Percentiles rank a stretch among this genome's conserved stretches.
Conservation (phyloP, 2,797 vertebrate genomes). For the Steatocranus sp. region DNA sequence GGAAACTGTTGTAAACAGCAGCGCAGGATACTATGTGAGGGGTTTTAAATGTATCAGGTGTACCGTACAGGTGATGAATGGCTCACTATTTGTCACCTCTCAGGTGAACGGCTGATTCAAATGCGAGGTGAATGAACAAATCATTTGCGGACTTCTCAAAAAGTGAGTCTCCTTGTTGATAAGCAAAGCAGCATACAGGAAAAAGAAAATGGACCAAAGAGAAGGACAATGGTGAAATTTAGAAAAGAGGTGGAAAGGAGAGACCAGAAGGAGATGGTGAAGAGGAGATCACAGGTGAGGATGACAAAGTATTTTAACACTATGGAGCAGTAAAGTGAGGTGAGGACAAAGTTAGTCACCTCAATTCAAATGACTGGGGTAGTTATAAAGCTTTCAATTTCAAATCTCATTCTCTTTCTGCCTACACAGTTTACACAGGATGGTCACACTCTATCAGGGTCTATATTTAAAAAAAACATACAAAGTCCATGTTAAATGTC, state of each 20-base stretch:
- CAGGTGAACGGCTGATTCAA: slow-evolving; percentile 1
- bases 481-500: neutral
- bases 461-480: neutral
- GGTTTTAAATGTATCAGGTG: neutral
- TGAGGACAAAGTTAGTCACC: neutral
- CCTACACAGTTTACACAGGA: neutral
- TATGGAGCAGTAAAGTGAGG: neutral
- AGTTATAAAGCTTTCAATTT: neutral
- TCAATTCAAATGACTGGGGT: neutral
- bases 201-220: neutral
- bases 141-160: slow-evolving; percentile 47
- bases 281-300: neutral
- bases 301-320: neutral
- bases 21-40: neutral
- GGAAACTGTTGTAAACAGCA: neutral
- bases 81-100: neutral
- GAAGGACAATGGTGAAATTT: slow-evolving; percentile 54
- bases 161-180: slow-evolving; percentile 47
- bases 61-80: neutral
- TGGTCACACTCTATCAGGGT: neutral
- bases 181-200: neutral
- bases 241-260: neutral
- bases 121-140: neutral
- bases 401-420: neutral
- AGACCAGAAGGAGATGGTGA: neutral